Conservation (phyloP, 2,113 vertebrate species). For the Tragelaphus scriptus region DNA sequence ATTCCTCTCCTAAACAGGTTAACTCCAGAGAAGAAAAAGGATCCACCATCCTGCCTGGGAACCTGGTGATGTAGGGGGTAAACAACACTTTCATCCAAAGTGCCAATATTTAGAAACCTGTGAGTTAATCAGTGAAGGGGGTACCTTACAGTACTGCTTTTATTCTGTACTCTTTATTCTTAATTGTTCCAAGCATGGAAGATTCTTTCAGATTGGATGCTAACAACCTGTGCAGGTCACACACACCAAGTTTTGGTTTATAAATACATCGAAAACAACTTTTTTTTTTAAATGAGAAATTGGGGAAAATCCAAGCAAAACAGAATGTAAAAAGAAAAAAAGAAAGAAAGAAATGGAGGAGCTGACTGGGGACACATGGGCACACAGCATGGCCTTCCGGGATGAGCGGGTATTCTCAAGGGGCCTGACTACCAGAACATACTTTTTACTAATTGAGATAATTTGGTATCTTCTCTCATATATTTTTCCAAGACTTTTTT, state of each 20-base stretch:
- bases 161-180: background rate
- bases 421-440: background rate
- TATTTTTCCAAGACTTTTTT: background rate
- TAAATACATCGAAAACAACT: background rate
- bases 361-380: background rate
- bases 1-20: too few relatives aligned
- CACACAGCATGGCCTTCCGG: background rate
- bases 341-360: background rate
- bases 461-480: background rate
- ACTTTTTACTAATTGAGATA: background rate
- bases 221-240: background rate
- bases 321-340: background rate
- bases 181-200: background rate
- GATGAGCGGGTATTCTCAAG: accelerated
- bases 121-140: accelerated
- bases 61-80: too few relatives aligned
- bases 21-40: background rate
- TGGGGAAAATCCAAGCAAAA: background rate
- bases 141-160: background rate
- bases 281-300: background rate
- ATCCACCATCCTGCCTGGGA: accelerated
- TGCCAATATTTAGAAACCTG: background rate
- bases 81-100: background rate
- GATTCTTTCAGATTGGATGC: background rate
- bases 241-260: background rate